Evolutionary conservation across 2,797 vertebrate species (phyloP).

Genomic region (Acrocephalus scirpaceus): DNA sequence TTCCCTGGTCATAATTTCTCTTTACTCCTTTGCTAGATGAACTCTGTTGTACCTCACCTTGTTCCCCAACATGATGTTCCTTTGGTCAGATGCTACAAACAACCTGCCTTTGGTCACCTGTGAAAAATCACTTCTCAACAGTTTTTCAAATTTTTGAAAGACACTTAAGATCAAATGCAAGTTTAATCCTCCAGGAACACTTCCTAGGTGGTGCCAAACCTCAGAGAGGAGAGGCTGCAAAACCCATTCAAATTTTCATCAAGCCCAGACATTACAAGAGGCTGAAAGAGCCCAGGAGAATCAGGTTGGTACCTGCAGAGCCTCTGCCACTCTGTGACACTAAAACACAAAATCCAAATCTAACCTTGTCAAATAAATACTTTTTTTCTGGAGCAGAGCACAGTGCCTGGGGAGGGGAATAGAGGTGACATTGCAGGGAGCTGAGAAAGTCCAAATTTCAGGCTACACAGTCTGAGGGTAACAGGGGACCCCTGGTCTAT

Average conservation of each 20-base stretch:
- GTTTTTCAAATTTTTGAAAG: neutral
- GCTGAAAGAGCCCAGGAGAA: neutral
- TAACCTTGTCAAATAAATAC: neutral
- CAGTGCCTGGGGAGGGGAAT: neutral
- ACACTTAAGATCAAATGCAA: neutral
- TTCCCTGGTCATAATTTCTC: neutral
- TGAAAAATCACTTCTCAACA: neutral
- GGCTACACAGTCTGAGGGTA: fast-evolving
- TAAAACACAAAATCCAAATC: fast-evolving
- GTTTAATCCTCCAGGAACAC: neutral
- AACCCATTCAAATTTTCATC: neutral
- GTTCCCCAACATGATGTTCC: fast-evolving
- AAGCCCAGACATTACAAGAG: neutral
- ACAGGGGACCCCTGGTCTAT: neutral
- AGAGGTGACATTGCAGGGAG: neutral
- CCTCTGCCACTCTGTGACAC: fast-evolving
- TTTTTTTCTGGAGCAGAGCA: neutral
- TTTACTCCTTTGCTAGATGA: neutral
- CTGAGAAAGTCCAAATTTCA: neutral
- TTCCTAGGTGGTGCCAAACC: neutral
- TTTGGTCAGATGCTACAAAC: neutral
- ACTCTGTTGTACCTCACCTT: neutral
- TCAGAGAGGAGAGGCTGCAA: neutral
- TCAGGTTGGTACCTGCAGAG: fast-evolving
- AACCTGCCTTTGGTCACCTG: too few relatives aligned